These are phyloP conservation scores for Phoxinus dragarum DNA, from an alignment of 2,797 vertebrate species.

Conservation along the genomic window DNA sequence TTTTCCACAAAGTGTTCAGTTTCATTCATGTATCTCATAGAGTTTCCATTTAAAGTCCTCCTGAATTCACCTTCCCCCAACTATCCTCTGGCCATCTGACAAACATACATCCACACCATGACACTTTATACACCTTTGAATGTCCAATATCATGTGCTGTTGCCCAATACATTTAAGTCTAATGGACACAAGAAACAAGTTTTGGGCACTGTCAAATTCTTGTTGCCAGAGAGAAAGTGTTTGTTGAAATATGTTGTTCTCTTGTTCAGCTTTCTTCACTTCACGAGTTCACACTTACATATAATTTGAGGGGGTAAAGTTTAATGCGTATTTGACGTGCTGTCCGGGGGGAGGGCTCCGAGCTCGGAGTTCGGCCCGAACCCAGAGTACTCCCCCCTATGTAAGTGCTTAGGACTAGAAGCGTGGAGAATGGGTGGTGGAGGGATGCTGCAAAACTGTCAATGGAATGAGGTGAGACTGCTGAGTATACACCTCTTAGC, in stretches of 20 bases:
- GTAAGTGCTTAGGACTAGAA: too few species aligned
- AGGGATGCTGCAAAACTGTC: too few species aligned
- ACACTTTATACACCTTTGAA: conserved; percentile 53
- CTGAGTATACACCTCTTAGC: too few species aligned
- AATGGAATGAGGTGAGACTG: too few species aligned
- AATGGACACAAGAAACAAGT: conserved; percentile 16
- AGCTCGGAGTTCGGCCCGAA: too few species aligned
- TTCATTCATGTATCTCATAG: conserved; percentile 67
- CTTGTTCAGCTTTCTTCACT: background rate
- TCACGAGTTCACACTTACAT: too few species aligned
- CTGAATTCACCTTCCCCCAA: conserved; percentile 49
- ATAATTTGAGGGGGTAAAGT: too few species aligned
- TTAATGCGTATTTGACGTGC: too few species aligned
- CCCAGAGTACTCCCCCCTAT: too few species aligned
- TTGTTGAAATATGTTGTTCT: background rate
- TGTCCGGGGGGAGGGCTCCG: too few species aligned
- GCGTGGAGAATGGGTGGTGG: too few species aligned
- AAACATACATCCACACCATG: conserved; percentile 51
- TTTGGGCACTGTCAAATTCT: background rate
- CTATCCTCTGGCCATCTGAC: conserved; percentile 39
- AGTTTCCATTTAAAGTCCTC: conserved; percentile 67
- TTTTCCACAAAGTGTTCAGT: conserved; percentile 63
- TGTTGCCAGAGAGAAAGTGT: background rate
- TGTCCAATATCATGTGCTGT: conserved; percentile 40
- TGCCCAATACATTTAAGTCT: conserved; percentile 42